Evolutionary conservation across 2,113 vertebrate species (phyloP).

Genomic region (Hippocampus zosterae): DNA sequence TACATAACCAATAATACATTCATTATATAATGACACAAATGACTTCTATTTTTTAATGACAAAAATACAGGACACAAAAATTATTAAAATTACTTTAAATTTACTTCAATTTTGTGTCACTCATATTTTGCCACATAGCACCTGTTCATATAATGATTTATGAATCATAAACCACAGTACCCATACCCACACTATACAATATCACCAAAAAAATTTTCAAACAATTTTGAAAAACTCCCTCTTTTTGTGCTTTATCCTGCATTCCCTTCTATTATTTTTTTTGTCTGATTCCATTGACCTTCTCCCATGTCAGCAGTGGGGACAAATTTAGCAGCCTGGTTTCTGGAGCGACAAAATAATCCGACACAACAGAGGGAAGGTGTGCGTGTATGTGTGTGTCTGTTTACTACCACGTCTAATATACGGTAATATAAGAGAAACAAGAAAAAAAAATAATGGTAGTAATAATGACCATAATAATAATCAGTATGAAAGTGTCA

Average conservation of each 20-base stretch:
- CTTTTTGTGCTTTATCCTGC: conserved; percentile 22
- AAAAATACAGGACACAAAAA: too few relatives aligned
- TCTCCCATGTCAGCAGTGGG: conserved; percentile 66
- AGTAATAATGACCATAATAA: neutral
- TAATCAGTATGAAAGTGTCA: neutral
- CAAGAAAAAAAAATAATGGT: too few relatives aligned
- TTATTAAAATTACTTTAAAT: too few relatives aligned
- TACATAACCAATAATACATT: neutral
- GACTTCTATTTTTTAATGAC: too few relatives aligned
- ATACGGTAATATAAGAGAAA: too few relatives aligned
- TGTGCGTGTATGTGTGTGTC: conserved; percentile 17
- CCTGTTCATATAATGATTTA: too few relatives aligned
- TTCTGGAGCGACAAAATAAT: conserved; percentile 72
- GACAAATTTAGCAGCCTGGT: conserved; percentile 69
- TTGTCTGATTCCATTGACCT: conserved; percentile 64
- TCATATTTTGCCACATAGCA: too few relatives aligned
- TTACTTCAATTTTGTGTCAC: too few relatives aligned
- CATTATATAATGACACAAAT: too few relatives aligned
- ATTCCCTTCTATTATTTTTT: conserved; percentile 35
- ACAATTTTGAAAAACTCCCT: conserved; percentile 1
- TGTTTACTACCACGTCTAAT: too few relatives aligned
- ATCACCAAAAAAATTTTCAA: neutral
- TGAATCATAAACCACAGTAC: too few relatives aligned
- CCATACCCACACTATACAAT: neutral
- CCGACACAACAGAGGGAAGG: conserved; percentile 58